Evolutionary conservation across 1,140 invertebrate species (phyloP), one percentile per base, ranked within the genome.

Genomic region (Drosophila seguyi): DNA sequence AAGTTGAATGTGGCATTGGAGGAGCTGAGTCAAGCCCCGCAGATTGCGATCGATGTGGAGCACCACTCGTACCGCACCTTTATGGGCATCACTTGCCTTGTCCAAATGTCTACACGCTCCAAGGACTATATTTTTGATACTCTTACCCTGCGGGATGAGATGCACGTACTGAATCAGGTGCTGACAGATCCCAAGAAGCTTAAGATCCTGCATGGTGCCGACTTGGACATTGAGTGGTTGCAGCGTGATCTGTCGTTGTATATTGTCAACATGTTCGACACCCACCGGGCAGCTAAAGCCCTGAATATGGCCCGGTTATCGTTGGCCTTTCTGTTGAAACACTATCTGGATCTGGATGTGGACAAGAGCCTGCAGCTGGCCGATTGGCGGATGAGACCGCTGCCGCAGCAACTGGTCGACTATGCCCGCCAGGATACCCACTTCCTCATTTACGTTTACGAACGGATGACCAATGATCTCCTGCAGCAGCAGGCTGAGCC

Each of bases 221-320:
- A 98, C 62, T 94, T 90, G 47, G 99, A 99, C 92, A 95, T 99
- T 36, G 93, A 95, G 22, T 99, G 99, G 99, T 93, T 99, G 22
- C 99, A 99, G 92, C 94, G 97, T 48, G 99, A 99, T 94, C 95
- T 99, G 60, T 97, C 97, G 0, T 79, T 99, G 0, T 99, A 99
- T 91, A 92, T 99, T 18, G 98, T 99, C 0, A 99, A 99, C 84
- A 96, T 99, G 95, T 99, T 99, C 93, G 99, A 99, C 92, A 99
- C 99, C 0, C 95, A 98, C 92, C 95, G 97, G 85, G 98, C 98
- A 0, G 95, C 98, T 0, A 95, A 96, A 74, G 93, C 95, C 0
- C 93, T 99, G 0, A 94, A 95, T n/a, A 94, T 97, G 71, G 93
- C 95, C 0, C 94, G 95, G 34, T 93, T 96, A 4, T 98, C 97